Evolutionary conservation across 2,113 vertebrate genomes (phyloP).

Genomic region (Choloepus hoffmanni): DNA sequence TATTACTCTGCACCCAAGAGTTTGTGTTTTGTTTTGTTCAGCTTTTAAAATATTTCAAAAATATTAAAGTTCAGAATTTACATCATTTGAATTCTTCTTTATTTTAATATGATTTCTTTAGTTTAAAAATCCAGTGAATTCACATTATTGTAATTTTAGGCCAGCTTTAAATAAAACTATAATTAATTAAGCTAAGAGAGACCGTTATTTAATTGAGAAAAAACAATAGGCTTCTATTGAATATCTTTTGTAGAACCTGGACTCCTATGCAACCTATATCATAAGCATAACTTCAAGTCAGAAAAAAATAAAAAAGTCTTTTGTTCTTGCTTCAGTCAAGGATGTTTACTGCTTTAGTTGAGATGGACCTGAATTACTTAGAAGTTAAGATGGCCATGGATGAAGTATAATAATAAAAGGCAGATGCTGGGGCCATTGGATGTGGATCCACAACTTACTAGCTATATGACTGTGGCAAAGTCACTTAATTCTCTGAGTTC

Average conservation of each 20-base stretch:
- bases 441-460: not conserved
- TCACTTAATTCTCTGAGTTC: not conserved
- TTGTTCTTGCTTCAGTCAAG: not conserved
- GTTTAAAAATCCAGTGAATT: not conserved
- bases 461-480: not conserved
- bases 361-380: not conserved
- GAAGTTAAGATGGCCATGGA: not conserved
- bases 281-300: not conserved
- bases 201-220: not conserved
- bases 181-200: slow-evolving; percentile 28
- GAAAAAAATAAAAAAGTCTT: not conserved
- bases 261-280: not conserved
- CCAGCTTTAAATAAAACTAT: not conserved
- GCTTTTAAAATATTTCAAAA: not conserved
- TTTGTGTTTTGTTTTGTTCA: not conserved
- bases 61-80: not conserved
- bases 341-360: not conserved
- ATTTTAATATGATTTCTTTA: slow-evolving; percentile 34
- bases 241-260: not conserved
- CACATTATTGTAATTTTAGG: not conserved
- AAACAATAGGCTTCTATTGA: not conserved
- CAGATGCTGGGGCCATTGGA: too few species aligned
- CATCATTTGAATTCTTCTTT: not conserved
- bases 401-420: not conserved
- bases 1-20: not conserved